Percentiles rank a stretch among this genome's conserved stretches.
Evolutionary conservation across 2,888 invertebrate species (phyloP).

Genomic region (Bellardia pandia): DNA sequence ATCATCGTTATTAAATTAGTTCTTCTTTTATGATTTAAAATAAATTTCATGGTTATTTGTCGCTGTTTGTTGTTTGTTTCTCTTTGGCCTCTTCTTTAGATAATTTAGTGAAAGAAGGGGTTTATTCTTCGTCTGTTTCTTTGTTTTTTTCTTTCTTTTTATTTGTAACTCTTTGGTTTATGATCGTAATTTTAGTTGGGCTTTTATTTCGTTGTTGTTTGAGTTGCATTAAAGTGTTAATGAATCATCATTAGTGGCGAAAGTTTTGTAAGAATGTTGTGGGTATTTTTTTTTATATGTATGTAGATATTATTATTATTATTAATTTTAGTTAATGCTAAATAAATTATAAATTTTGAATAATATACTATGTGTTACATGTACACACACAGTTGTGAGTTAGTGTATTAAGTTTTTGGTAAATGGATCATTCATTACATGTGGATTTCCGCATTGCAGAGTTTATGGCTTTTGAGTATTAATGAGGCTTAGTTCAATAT

Average conservation of each 20-base stretch:
- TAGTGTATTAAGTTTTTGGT: conserved; percentile 31
- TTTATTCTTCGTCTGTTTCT: neutral
- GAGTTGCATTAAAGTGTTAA: conserved; percentile 64
- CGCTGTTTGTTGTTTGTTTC: conserved; percentile 58
- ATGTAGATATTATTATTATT: neutral
- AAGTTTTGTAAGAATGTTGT: conserved; percentile 43
- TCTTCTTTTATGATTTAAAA: conserved; percentile 65
- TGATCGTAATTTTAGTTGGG: conserved; percentile 38
- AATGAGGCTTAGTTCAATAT: no score
- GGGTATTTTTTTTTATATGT: neutral
- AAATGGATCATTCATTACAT: conserved; percentile 47
- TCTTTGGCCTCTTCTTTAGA: conserved; percentile 17
- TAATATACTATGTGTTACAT: neutral
- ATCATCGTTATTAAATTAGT: conserved; percentile 70
- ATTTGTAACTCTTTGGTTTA: neutral
- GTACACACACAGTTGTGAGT: neutral
- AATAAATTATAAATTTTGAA: conserved; percentile 8
- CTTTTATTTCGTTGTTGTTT: neutral
- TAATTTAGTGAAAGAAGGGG: conserved; percentile 12
- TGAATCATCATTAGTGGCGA: conserved; percentile 70
- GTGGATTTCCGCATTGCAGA: conserved; percentile 55
- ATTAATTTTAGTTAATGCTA: conserved; percentile 7
- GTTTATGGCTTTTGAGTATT: no score
- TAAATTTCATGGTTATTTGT: conserved; percentile 73
- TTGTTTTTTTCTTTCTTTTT: no score